Base-by-base conservation (phyloP, 2,888 invertebrate genomes). In the Axea sp. region DNA sequence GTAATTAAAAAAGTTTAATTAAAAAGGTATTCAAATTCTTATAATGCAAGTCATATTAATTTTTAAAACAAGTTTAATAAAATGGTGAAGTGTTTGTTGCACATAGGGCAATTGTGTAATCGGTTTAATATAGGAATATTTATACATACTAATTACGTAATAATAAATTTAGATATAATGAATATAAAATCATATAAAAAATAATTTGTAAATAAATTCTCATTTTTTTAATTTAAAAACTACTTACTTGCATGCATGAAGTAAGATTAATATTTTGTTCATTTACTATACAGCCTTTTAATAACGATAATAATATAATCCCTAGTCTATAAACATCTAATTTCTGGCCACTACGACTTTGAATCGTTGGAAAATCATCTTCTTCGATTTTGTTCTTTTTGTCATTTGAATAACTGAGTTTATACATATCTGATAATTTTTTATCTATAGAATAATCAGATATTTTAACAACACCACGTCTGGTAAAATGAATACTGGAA, bases 301-400 rank as follows among this genome's bases (percentile, higher is more conserved):
- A 85, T 24, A 95, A 88, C 0, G 93, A 92, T 7, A 94, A 86
- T 15, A 95, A 81, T 64, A 95, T 86, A 37, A 92, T 88, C 0
- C 94, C 95, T 69, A 94, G 90, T 71, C 92, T 91, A 82, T 91
- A 93, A 77, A 95, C 91, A 82, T 95, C 95, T 74, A 91, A 91
- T 74, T 93, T 93, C 87, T 93, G 93, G 2, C 90, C 91, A n/a
- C 89, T 88, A 77, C 89, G 89, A 3, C 86, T 82, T 72, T 87
- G 86, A 24, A 84, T 79, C 0, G 84, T 83, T 1, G 87, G 85
- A 68, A 86, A 85, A 76, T 87, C 85, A 35, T 83, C 83, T 59
- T 86, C 85, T 7, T 76, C 60, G 33, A 87, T 85, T 17, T 59
- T 33, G 14, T 30, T 22, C 19, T 69, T 43, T 9, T 55, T 26